A percentile compares a stretch with the other conserved stretches of the same genome.
Conservation (phyloP, 2,113 vertebrate genomes). For the Bombycilla garrulus region DNA sequence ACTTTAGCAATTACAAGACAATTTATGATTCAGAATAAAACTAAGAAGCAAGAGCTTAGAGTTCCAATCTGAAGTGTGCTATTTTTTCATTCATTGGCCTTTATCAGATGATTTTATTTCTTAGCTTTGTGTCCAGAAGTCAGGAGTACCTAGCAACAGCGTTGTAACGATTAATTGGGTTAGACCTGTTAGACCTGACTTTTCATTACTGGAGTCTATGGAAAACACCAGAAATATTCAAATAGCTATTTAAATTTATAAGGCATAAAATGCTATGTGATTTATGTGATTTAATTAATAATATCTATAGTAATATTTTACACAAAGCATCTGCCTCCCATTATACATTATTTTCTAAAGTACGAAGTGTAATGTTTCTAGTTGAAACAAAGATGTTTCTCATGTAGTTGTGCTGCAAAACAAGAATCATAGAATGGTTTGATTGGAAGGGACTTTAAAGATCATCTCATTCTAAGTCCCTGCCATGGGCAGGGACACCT, state of each 20-base stretch:
- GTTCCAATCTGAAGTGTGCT: not conserved
- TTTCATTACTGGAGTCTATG: not conserved
- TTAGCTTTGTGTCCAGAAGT: not conserved
- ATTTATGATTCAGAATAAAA: constrained; percentile 25
- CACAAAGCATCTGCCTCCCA: not conserved
- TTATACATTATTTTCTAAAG: not conserved
- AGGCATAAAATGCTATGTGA: not conserved
- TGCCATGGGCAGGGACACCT: not conserved
- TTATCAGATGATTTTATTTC: not conserved
- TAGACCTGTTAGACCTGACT: not conserved
- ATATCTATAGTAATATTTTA: not conserved
- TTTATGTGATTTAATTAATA: not conserved
- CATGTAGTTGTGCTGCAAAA: not conserved
- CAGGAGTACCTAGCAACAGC: not conserved
- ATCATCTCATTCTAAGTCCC: not conserved
- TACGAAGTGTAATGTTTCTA: not conserved
- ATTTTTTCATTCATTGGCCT: constrained; percentile 33
- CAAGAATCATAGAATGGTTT: not conserved
- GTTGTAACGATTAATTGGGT: not conserved
- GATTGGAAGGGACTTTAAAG: not conserved
- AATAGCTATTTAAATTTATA: not conserved
- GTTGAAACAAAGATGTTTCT: not conserved
- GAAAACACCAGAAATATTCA: not conserved
- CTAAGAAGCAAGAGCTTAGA: not conserved
- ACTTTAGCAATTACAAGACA: not conserved